These are phyloP conservation scores for Eulemur rubriventer DNA, from an alignment of 2,797 vertebrate genomes.

Conservation along the genomic window DNA sequence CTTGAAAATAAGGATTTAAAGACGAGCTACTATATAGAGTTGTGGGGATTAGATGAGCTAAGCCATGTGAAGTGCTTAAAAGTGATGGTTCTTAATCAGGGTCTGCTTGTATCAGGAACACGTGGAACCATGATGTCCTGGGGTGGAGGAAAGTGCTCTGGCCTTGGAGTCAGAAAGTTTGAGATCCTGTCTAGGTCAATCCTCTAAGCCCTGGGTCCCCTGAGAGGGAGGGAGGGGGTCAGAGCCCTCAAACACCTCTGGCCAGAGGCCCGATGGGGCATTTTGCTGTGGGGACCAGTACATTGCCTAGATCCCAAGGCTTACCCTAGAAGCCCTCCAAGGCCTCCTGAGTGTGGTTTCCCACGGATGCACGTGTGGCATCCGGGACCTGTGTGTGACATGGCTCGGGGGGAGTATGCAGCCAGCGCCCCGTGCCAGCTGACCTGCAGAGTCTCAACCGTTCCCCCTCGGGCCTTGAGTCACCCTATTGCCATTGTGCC, in stretches of 20 bases:
- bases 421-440: neutral
- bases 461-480: neutral
- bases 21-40: conserved; percentile 23
- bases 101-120: conserved; percentile 56
- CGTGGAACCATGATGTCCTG: neutral
- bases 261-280: neutral
- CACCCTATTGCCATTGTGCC: neutral
- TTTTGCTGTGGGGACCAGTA: neutral
- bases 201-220: neutral
- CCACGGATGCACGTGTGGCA: neutral
- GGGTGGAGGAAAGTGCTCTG: neutral
- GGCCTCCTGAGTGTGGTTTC: neutral
- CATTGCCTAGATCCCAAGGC: neutral
- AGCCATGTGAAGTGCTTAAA: conserved; percentile 33
- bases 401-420: neutral
- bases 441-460: neutral
- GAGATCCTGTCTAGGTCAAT: neutral
- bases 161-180: neutral
- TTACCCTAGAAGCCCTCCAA: neutral
- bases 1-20: conserved; percentile 67
- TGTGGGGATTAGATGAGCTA: conserved; percentile 63
- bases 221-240: neutral
- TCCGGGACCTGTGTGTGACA: neutral
- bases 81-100: conserved; percentile 52
- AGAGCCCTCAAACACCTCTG: neutral